Conservation (phyloP, 2,888 invertebrate species). For the Ptychoptera contaminata region DNA sequence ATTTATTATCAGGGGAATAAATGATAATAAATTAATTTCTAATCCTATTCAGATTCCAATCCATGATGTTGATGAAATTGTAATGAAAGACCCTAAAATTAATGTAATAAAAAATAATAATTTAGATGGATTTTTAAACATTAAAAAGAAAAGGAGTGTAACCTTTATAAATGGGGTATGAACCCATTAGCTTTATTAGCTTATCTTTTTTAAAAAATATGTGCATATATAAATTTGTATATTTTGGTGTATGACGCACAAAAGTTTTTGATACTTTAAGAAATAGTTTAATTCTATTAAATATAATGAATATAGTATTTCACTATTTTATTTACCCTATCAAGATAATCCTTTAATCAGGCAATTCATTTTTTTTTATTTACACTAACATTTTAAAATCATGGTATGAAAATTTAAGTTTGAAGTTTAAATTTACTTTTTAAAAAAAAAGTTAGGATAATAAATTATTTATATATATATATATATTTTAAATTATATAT, state of each 20-base stretch:
- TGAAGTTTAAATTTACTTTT: not conserved
- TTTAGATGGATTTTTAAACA: slow-evolving; percentile 32
- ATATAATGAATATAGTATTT: slow-evolving; percentile 24
- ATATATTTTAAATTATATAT: slow-evolving; percentile 17
- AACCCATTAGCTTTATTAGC: slow-evolving; percentile 29
- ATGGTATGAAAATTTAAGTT: slow-evolving; percentile 16
- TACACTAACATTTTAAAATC: slow-evolving; percentile 18
- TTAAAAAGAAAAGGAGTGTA: slow-evolving; percentile 35
- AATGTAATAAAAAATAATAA: slow-evolving; percentile 37
- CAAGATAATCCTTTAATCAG: slow-evolving; percentile 45
- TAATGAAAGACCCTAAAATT: slow-evolving; percentile 33
- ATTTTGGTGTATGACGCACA: slow-evolving; percentile 47
- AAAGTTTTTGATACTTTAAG: slow-evolving; percentile 43
- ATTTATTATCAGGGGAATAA: slow-evolving; percentile 40
- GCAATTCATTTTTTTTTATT: slow-evolving; percentile 24
- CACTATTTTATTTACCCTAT: slow-evolving; percentile 40
- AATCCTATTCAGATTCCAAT: slow-evolving; percentile 40
- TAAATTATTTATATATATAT: slow-evolving; percentile 3
- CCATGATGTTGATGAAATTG: slow-evolving; percentile 33
- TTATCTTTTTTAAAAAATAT: slow-evolving; percentile 34
- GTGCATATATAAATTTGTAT: too few relatives aligned
- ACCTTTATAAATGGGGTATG: slow-evolving; percentile 2
- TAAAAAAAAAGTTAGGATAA: too few relatives aligned
- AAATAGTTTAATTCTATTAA: slow-evolving; percentile 45
- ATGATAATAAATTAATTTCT: slow-evolving; percentile 45